Evolutionary conservation across 2,888 invertebrate genomes (phyloP), one percentile per base, ranked within the genome.

Genomic region (Anodontia alba): DNA sequence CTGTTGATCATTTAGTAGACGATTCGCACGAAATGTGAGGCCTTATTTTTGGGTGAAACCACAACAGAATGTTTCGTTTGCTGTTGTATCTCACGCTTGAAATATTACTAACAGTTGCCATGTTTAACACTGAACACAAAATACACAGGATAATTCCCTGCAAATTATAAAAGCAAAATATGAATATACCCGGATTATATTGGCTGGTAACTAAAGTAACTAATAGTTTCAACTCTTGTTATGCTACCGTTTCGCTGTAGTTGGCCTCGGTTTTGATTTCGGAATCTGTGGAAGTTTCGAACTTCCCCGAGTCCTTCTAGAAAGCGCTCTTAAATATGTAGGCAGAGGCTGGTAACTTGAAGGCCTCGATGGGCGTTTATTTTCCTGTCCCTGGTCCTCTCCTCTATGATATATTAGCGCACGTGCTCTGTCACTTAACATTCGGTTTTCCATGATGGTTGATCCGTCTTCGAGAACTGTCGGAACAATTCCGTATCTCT

Each of bases 401-500:
- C 49, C 70, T 15, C 66, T 36, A 20, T 76, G 76, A 36, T 78
- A 74, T 15, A 84, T 26, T 67, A 79, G 76, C 0, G 76, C 76
- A 17, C 87, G 81, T 12, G 89, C 88, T 15, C 88, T 81, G 20
- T 90, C 86, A 83, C 91, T 91, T 73, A 91, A 87, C 92, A 92
- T 92, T 17, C 84, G 84, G 81, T 92, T 91, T 62, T 89, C 90
- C 80, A 86, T 89, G 8, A 88, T 87, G 17, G 86, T 74, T 0
- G 79, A 81, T 15, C 92, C 92, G 31, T 92, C 90, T 2, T 80
- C 81, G 33, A 79, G 76, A 0, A 86, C 66, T 0, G 80, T 87
- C 3, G 92, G 92, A 15, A 91, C 73, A 23, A 92, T 78, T 5
- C 92, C 92, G 69, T 92, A 92, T 26, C 91, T 68, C 70, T 90